Percentiles rank a stretch among this genome's conserved stretches.
Evolutionary conservation across 2,888 invertebrate genomes (phyloP).

Genomic region (Trachelus stipa): DNA sequence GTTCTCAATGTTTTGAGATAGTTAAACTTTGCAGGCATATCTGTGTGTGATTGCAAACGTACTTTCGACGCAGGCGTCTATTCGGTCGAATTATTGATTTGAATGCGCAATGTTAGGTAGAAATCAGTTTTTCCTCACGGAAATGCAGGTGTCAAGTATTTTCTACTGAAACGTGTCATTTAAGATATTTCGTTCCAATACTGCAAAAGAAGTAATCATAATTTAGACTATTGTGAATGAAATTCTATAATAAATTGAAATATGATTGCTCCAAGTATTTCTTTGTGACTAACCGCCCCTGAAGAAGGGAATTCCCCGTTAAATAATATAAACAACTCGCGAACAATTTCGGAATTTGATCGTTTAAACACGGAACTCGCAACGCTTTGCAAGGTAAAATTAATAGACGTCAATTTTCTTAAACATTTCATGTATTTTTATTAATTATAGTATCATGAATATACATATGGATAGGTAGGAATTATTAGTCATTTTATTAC

Average conservation of each 20-base stretch:
- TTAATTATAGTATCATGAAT: background rate
- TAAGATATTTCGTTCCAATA: background rate
- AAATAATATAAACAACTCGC: slow-evolving; percentile 36
- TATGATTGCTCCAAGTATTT: slow-evolving; percentile 29
- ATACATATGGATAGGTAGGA: too few relatives aligned
- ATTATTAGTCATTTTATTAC: background rate
- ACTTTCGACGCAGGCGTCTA: slow-evolving; percentile 49
- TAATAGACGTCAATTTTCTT: too few relatives aligned
- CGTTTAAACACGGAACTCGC: slow-evolving; percentile 63
- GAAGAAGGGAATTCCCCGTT: slow-evolving; percentile 41
- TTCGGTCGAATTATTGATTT: slow-evolving; percentile 58
- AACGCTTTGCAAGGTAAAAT: slow-evolving; percentile 60
- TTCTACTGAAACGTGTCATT: background rate
- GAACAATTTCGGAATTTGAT: slow-evolving; percentile 53
- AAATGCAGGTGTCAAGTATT: background rate
- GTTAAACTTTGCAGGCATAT: too few relatives aligned
- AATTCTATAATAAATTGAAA: background rate
- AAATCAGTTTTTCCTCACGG: background rate
- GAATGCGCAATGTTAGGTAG: slow-evolving; percentile 55
- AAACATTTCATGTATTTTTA: too few relatives aligned
- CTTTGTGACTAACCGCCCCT: slow-evolving; percentile 57
- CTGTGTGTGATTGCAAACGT: background rate
- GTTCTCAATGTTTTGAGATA: too few relatives aligned
- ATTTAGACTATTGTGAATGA: background rate
- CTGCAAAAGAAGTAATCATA: background rate